Conservation (phyloP, 2,113 vertebrate genomes). For the Lepisosteus osseus region DNA sequence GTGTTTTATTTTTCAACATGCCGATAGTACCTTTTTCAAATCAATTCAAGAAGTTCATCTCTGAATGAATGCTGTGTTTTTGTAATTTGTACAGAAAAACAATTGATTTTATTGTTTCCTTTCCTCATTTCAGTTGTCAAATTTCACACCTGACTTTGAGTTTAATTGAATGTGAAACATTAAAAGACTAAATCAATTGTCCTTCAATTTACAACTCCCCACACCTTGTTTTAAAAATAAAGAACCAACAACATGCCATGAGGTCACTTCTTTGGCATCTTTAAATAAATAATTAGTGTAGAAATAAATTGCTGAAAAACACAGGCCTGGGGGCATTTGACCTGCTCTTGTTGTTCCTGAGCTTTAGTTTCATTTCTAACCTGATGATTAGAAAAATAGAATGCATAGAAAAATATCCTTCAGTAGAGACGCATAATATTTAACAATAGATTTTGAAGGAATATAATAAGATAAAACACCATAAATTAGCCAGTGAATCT, state of each 20-base stretch:
- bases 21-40: too few relatives aligned
- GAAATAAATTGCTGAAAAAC: neutral
- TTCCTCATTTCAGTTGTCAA: too few relatives aligned
- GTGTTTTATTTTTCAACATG: too few relatives aligned
- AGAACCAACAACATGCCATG: neutral
- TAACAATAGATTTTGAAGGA: neutral
- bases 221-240: too few relatives aligned
- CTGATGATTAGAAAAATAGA: constrained; percentile 6
- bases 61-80: too few relatives aligned
- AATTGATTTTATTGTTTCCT: too few relatives aligned
- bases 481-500: constrained; percentile 2
- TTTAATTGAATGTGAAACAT: too few relatives aligned
- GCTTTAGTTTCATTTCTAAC: neutral
- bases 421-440: constrained; percentile 1
- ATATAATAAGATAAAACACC: constrained; percentile 15
- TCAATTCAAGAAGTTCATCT: too few relatives aligned
- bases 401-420: constrained; percentile 5
- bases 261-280: constrained; percentile 3
- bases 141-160: too few relatives aligned
- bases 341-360: neutral
- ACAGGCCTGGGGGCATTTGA: constrained; percentile 1
- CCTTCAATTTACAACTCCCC: too few relatives aligned
- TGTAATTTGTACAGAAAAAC: too few relatives aligned
- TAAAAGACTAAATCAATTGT: too few relatives aligned
- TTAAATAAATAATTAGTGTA: neutral